phyloP scores from a whole-genome alignment of 2,888 invertebrate species.

The Abrostola tripartita region DNA sequence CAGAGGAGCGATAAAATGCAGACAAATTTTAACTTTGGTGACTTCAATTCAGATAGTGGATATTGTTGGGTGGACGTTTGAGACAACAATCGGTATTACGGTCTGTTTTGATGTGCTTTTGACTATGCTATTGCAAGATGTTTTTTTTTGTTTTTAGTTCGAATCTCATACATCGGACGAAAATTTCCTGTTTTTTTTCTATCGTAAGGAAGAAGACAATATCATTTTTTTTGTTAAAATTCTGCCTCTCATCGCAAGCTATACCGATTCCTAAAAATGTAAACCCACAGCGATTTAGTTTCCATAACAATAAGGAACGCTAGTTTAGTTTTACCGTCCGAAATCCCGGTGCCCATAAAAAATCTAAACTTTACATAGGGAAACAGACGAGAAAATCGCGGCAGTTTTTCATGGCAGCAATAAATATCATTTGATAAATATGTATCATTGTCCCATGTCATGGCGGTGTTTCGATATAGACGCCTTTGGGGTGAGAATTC shows the following conservation, averaged over 20 bases:
- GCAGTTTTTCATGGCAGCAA: conserved; percentile 74
- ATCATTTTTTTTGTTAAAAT: too few species aligned
- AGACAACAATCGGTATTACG: neutral
- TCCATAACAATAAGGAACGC: conserved; percentile 41
- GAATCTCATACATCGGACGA: too few species aligned
- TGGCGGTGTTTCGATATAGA: conserved; percentile 68
- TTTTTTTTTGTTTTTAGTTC: too few species aligned
- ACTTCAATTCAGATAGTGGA: conserved; percentile 1
- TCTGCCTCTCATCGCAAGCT: neutral
- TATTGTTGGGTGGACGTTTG: neutral
- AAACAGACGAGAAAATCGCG: conserved; percentile 76
- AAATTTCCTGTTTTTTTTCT: too few species aligned
- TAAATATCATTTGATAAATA: conserved; percentile 87
- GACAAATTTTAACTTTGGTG: conserved; percentile 24
- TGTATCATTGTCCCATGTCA: conserved; percentile 84
- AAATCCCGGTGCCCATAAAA: conserved; percentile 68
- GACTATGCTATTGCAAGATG: neutral
- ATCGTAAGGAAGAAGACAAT: too few species aligned
- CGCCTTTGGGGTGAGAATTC: conserved; percentile 69
- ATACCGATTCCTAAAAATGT: conserved; percentile 6
- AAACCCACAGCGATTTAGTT: conserved; percentile 30
- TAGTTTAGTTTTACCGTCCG: conserved; percentile 32
- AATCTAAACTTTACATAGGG: conserved; percentile 83
- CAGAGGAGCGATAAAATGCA: conserved; percentile 25
- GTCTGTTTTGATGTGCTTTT: neutral